Base-by-base conservation (phyloP, 2,888 invertebrate species). In the Zygothrica quintamaculata region DNA sequence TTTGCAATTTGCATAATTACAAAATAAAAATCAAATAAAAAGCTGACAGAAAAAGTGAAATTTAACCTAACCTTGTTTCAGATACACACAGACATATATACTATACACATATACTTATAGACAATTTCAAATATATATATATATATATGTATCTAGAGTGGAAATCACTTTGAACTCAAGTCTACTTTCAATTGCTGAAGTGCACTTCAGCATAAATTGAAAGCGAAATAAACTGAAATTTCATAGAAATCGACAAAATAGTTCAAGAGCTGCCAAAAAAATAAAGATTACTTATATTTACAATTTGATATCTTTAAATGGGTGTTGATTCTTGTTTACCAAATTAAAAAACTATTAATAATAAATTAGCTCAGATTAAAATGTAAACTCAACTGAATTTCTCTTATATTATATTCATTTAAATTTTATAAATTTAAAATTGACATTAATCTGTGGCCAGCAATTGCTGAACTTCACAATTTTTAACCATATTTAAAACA, bases 31-130 rank as follows among this genome's bases (percentile, higher is more conserved):
- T 67, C 31, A 16, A 60, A 50, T 56, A 64, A 61, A 55, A 37
- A 42, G 39, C 29, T 56, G 59, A 51, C 50, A 52, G 66, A 67
- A 68, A n/a, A 77, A 74, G 72, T 77, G 65, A 75, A 77, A 77
- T 72, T 74, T 40, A 56, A 43, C 26, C 39, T 53, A 29, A 60
- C 40, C 59, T 55, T 61, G 55, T 44, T 22, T n/a, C 33, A 9
- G 39, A 33, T 50, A 53, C 39, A 47, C 26, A 29, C 37, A 8
- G 37, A 5, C 7, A 22, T 1, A 33, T 1, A 46, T 48, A 2
- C 18, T 3, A 22, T 22, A 22, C 18, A 22, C 18, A 22, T 22
- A 22, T 5, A n/a, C n/a, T 11, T 4, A 7, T n/a, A 34, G 9
- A n/a, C 12, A 34, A 11, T 4, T 34, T 34, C 34, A 4, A 4